phyloP scores from a whole-genome alignment of 1,140 invertebrate genomes.

The roundworm (Caenorhabditis elegans) region WBcel235 BX284604.4:10660001-10660500 shows the following conservation, averaged over 20 bases:
- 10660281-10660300: not conserved
- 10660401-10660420: too few relatives aligned
- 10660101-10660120: not conserved
- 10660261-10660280: not conserved
- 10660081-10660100: not conserved
- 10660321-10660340: too few relatives aligned
- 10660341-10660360: too few relatives aligned
- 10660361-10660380: too few relatives aligned
- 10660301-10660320: not conserved
- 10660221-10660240: not conserved
- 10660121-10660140: constrained; percentile 22
- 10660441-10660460: too few relatives aligned
- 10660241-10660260: not conserved
- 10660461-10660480: too few relatives aligned
- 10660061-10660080: not conserved
- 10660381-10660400: too few relatives aligned
- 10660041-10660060: constrained; percentile 3
- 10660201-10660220: constrained; percentile 17
- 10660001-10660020: not conserved
- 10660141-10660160: constrained; percentile 32
- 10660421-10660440: too few relatives aligned
- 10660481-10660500: too few relatives aligned
- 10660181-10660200: not conserved
- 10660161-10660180: constrained; percentile 5
- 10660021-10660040: not conserved